Evolutionary conservation across 2,113 vertebrate genomes (phyloP), one percentile per base, ranked within the genome.

Genomic region (Sturnira hondurensis): DNA sequence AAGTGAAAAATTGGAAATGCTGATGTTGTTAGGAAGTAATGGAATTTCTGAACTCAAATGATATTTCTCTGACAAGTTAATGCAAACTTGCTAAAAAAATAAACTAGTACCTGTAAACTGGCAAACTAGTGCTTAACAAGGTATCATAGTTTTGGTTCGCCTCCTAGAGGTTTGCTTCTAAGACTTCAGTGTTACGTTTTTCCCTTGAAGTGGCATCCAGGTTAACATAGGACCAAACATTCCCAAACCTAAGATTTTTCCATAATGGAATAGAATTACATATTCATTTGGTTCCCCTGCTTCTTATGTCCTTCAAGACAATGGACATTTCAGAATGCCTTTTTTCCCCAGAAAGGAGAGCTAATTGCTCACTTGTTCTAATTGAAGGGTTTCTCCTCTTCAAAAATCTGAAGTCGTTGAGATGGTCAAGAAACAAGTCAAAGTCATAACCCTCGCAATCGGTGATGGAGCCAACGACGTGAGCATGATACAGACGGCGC

Each of bases 391-490:
- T 45, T 99, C 99, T 81, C 99, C 99, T 26, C 99, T 99, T 97
- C 99, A 99, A 98, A 99, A 99, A 98, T 99, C 99, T 2, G 99
- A 99, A 98, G 99, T 99, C 94, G 99, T 99, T 89, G 99, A 99
- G 97, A 99, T 99, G 99, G 99, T 99, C 70, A 99, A 99, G 98
- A 99, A 99, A 61, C 99, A 99, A 97, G 99, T 99, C 70, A 99
- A 99, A 97, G 99, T 99, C 91, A 99, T 99, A 98, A 99, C 99
- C 0, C 97, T 99, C 70, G 99, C 99, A 0, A 99, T 99, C 17
- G 99, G 99, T 1, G 99, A 99, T 67, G 99, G 99, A 65, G 99
- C 99, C 24, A 99, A 99, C 31, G 99, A 99, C 4, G 99, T 99
- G 86, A 99, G 99, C 97, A 99, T 99, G 99, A 99, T 99, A 96